Conservation (phyloP, 2,888 invertebrate species). For the Empis livida region DNA sequence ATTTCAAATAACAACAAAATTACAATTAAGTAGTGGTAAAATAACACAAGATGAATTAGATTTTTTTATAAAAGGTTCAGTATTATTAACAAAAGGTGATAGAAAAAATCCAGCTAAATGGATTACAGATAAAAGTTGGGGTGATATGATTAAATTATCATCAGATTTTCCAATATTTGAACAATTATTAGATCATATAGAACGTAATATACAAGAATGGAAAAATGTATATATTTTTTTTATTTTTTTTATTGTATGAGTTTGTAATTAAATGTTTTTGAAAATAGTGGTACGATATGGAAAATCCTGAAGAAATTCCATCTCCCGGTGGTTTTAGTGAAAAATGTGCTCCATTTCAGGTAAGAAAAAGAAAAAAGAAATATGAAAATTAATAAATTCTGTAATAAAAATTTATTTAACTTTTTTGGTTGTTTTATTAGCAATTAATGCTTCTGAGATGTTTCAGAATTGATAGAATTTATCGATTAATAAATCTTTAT, state of each 20-base stretch:
- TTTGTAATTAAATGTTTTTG: too few species aligned
- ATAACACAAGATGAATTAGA: slow-evolving; percentile 62
- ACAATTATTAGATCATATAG: slow-evolving; percentile 49
- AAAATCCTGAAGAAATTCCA: slow-evolving; percentile 59
- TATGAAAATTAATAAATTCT: slow-evolving; percentile 1
- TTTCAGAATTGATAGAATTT: slow-evolving; percentile 80
- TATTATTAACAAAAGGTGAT: slow-evolving; percentile 60
- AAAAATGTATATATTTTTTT: too few species aligned
- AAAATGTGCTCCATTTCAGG: slow-evolving; percentile 46
- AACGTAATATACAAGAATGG: slow-evolving; percentile 44
- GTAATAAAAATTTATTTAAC: slow-evolving; percentile 18
- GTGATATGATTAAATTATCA: slow-evolving; percentile 63
- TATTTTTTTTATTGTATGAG: too few species aligned
- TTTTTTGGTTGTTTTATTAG: slow-evolving; percentile 24
- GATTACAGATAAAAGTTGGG: slow-evolving; percentile 67
- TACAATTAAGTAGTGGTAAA: slow-evolving; percentile 55
- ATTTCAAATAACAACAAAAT: slow-evolving; percentile 76
- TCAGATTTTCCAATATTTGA: slow-evolving; percentile 55
- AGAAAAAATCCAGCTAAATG: slow-evolving; percentile 54
- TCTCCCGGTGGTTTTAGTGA: slow-evolving; percentile 62
- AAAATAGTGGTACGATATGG: slow-evolving; percentile 78
- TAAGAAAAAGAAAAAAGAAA: slow-evolving; percentile 16
- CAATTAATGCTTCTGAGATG: slow-evolving; percentile 74
- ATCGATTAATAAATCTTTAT: slow-evolving; percentile 71
- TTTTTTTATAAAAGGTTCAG: slow-evolving; percentile 82